Base-by-base conservation (phyloP, 2,113 vertebrate species). In the Megaceryle maxima region DNA sequence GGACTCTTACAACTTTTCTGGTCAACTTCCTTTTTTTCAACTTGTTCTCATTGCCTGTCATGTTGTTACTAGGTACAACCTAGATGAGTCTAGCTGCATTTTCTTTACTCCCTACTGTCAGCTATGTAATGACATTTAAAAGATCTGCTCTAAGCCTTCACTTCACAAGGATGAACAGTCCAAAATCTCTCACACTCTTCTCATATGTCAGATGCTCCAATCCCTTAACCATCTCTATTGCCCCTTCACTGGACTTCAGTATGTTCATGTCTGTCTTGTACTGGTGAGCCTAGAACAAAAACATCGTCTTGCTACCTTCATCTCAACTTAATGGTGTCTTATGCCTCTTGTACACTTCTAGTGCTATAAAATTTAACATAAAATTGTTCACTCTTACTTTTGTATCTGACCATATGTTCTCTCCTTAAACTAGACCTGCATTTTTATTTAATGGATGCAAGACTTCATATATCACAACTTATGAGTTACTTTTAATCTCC, bases 361-460 rank as follows among this genome's bases (percentile, higher is more conserved):
- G 11, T 33, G 43, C 68, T 84, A 41, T 51, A 90, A 85, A 14
- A 5, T 92, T 86, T 84, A 56, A 11, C 16, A 31, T 37, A 31
- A 87, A 91, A 73, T 44, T 55, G 90, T 92, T 88, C 50, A 44
- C 46, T 72, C 59, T 57, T 31, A 55, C 73, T 96, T 91, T 85
- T 93, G 48, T 83, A 76, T 89, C 55, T 88, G 62, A 86, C 50
- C 70, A 53, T 5, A 28, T 44, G 13, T 88, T 88, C 50, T 77
- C 31, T n/a, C 50, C 77, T 94, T 85, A 95, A 96, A 87, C n/a
- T 57, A 87, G 31, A 64, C 21, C 51, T 85, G 50, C 59, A n/a
- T 74, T 97, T 97, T 96, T 87, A 90, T 90, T 92, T 96, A 85
- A 84, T 87, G 72, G 46, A 80, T 95, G 69, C 83, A 64, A 87